Base-by-base conservation (phyloP, 2,888 invertebrate species). In the Toxonevra muliebris region DNA sequence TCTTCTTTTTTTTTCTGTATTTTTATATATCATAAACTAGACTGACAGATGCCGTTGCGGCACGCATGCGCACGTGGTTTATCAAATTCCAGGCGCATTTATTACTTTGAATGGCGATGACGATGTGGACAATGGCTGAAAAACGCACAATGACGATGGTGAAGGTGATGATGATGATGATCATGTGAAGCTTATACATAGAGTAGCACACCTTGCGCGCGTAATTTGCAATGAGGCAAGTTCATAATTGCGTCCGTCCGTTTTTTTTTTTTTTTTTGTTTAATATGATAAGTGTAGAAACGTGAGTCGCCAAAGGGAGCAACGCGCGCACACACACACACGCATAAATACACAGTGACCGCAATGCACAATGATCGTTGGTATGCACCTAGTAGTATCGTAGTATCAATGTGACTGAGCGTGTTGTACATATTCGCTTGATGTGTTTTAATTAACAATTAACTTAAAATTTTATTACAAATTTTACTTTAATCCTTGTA, bases 381-480 rank as follows among this genome's bases (percentile, higher is more conserved):
- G 30, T 30, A 30, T 30, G 30, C 30, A 30, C 30, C 30, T 30
- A 30, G 30, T 43, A 19, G 42, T 8, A 15, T 17, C 15, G 58
- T 40, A 48, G 45, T n/a, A 12, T 17, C 20, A 12, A 17, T 54
- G 15, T 17, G 54, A 8, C 20, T 17, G 7, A 15, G 7, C 7
- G 15, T 30, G 30, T 7, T 30, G 30, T 30, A 30, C 30, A 30
- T 7, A 19, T 48, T 13, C 60, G 48, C 60, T 60, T 60, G 42
- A 55, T 73, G 74, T 69, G 75, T 77, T 78, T 80, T 76, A 80
- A 80, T 80, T 79, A 79, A 78, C 78, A 78, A 79, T 79, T 79
- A 78, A 77, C 67, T 79, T 71, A 75, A 70, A 74, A 74, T 78
- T 80, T 80, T 77, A 76, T 75, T 75, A 72, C 76, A 68, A 73